Conservation (phyloP, 2,888 invertebrate species). For the Cataglyphis livida region DNA sequence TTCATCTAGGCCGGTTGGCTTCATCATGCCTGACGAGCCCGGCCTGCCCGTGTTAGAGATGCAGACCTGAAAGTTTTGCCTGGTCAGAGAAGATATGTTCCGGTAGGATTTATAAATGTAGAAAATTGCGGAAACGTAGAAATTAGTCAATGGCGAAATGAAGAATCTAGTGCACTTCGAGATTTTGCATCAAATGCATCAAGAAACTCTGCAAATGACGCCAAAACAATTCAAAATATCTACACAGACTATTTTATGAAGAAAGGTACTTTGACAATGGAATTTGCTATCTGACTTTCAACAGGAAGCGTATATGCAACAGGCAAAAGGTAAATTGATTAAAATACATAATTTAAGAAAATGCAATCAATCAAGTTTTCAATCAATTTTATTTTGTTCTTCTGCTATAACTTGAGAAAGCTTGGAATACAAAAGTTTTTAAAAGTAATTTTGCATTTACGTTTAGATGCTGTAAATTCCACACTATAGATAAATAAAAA, state of each 20-base stretch:
- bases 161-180: slow-evolving; percentile 6
- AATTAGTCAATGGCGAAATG: background rate
- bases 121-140: slow-evolving; percentile 6
- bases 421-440: slow-evolving; percentile 12
- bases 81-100: slow-evolving; percentile 4
- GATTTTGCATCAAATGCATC: background rate
- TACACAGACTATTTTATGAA: slow-evolving; percentile 13
- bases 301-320: background rate
- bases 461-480: background rate
- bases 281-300: background rate
- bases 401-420: slow-evolving; percentile 11
- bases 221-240: background rate
- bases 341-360: background rate
- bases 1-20: too few relatives aligned
- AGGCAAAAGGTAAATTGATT: background rate
- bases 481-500: slow-evolving; percentile 10
- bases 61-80: background rate
- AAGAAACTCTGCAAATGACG: slow-evolving; percentile 9
- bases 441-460: slow-evolving; percentile 5
- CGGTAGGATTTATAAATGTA: slow-evolving; percentile 11
- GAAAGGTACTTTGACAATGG: slow-evolving; percentile 6
- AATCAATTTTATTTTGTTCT: slow-evolving; percentile 15
- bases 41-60: too few relatives aligned
- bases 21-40: too few relatives aligned
- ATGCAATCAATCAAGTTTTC: too few relatives aligned